Evolutionary conservation across 2,113 vertebrate species (phyloP).

Genomic region (Oriolus oriolus): DNA sequence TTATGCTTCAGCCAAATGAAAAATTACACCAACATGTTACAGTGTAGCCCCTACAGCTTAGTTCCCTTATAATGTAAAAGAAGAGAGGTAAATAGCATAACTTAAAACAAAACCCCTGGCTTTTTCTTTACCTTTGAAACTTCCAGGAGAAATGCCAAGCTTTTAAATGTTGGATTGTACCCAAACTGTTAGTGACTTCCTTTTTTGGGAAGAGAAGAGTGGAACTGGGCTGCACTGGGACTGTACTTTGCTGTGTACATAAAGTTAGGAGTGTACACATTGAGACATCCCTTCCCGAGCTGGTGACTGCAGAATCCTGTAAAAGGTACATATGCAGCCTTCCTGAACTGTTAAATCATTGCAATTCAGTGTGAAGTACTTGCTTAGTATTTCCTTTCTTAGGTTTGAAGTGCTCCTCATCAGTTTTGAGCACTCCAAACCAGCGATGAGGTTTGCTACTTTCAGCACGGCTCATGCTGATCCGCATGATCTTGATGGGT

Average conservation of each 20-base stretch:
- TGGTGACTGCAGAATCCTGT: neutral
- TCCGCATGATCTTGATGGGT: too few relatives aligned
- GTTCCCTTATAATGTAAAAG: neutral
- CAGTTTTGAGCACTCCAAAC: neutral
- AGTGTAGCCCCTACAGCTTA: neutral
- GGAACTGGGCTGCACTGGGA: neutral
- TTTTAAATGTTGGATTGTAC: neutral
- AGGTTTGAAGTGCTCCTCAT: neutral
- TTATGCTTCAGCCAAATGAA: neutral
- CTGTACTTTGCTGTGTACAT: neutral
- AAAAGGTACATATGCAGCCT: neutral
- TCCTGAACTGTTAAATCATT: neutral
- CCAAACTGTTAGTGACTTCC: neutral
- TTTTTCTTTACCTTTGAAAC: neutral
- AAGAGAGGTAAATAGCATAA: neutral
- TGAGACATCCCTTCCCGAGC: neutral
- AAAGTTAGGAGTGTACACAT: neutral
- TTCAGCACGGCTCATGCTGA: neutral
- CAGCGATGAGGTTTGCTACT: neutral
- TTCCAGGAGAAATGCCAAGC: neutral
- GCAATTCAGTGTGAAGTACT: neutral
- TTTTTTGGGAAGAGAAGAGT: neutral
- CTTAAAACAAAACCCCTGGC: neutral
- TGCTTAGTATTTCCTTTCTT: neutral
- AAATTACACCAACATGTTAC: neutral